These are phyloP conservation scores for Dichetophora obliterata DNA, from an alignment of 2,888 invertebrate species.

Conservation along the genomic window DNA sequence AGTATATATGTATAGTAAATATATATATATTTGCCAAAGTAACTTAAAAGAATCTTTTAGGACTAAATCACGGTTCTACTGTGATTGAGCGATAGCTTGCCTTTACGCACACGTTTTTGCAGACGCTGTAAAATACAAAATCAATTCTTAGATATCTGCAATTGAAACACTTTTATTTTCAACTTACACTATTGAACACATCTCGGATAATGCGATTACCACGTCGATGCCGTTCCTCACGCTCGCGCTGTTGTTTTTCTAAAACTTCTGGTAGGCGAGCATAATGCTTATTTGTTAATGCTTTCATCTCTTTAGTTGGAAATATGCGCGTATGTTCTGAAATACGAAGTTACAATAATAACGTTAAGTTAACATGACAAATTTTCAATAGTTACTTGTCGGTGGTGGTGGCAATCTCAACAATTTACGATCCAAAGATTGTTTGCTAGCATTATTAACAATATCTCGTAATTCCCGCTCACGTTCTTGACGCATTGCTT, in stretches of 20 bases:
- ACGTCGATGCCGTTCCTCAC: constrained; percentile 75
- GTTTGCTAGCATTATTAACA: constrained; percentile 58
- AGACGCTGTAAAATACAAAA: constrained; percentile 58
- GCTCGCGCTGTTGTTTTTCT: constrained; percentile 74
- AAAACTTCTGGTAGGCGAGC: constrained; percentile 80
- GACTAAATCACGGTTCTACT: constrained; percentile 64
- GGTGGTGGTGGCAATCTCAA: constrained; percentile 66
- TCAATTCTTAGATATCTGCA: background rate
- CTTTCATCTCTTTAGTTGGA: constrained; percentile 74
- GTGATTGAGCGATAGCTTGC: constrained; percentile 65
- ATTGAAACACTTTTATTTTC: background rate
- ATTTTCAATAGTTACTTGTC: constrained; percentile 59
- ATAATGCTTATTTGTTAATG: constrained; percentile 75
- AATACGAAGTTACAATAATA: constrained; percentile 41
- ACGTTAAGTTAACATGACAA: background rate
- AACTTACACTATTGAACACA: constrained; percentile 79
- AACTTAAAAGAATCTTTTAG: background rate
- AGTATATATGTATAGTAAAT: background rate
- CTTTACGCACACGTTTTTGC: constrained; percentile 64
- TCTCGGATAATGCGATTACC: constrained; percentile 82
- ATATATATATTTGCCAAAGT: background rate
- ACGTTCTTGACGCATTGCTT: constrained; percentile 61
- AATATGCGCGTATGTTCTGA: constrained; percentile 71
- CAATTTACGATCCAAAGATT: constrained; percentile 60
- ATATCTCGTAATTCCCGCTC: constrained; percentile 62